Conservation (phyloP, 2,797 vertebrate genomes). For the Masticophis lateralis region DNA sequence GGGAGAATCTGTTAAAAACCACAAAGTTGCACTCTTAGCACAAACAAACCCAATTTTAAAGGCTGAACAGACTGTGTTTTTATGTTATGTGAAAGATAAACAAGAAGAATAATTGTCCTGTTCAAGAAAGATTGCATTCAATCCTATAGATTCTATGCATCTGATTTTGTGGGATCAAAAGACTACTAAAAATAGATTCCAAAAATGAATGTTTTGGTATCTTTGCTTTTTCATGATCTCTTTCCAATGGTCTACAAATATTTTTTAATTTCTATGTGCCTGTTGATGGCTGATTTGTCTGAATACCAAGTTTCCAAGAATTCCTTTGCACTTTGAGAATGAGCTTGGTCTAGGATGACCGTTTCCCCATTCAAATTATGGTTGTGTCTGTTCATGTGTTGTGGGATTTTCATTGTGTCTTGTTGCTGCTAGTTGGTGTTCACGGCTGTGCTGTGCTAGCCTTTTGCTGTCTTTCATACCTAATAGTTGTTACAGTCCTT, state of each 20-base stretch:
- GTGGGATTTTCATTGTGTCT: not conserved
- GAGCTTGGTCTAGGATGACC: not conserved
- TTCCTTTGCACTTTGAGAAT: not conserved
- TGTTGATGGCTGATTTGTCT: not conserved
- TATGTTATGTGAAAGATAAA: not conserved
- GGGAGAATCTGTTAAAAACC: not conserved
- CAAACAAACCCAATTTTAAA: not conserved
- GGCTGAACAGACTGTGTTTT: not conserved
- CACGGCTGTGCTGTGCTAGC: not conserved
- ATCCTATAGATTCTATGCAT: not conserved
- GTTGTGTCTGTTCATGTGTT: not conserved
- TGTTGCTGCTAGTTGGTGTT: not conserved
- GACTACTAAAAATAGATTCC: not conserved
- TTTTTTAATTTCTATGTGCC: not conserved
- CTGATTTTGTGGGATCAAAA: not conserved
- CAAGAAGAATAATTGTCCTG: not conserved
- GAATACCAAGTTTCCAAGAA: not conserved
- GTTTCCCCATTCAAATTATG: not conserved
- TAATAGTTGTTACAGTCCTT: not conserved
- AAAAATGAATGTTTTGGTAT: not conserved
- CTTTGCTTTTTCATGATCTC: not conserved
- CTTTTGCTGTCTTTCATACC: not conserved
- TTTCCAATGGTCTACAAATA: not conserved
- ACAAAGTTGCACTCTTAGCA: not conserved
- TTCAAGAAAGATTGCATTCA: not conserved